These are phyloP conservation scores for Hormaphis cornu DNA, from an alignment of 1,140 invertebrate species.

Conservation along the genomic window DNA sequence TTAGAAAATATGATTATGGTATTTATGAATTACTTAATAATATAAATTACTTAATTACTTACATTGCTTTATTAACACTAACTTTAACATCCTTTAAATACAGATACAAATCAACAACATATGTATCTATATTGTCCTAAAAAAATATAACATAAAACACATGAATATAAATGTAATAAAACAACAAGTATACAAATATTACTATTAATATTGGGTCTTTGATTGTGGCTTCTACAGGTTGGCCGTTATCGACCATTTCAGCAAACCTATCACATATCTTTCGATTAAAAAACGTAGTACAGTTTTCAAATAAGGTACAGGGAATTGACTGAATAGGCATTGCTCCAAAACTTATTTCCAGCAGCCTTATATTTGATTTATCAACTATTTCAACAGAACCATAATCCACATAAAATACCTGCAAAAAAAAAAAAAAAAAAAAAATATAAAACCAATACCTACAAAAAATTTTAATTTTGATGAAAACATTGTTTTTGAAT, in stretches of 20 bases:
- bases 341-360: not conserved
- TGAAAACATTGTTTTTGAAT: too few species aligned
- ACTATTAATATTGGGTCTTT: not conserved
- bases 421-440: not conserved
- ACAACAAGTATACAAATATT: too few species aligned
- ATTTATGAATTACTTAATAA: too few species aligned
- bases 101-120: too few species aligned
- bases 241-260: not conserved
- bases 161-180: too few species aligned
- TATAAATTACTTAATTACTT: too few species aligned
- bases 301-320: not conserved
- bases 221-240: not conserved
- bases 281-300: not conserved
- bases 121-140: too few species aligned
- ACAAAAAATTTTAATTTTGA: too few species aligned
- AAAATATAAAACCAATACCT: too few species aligned
- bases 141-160: not conserved
- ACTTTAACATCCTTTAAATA: too few species aligned
- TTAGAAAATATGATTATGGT: too few species aligned
- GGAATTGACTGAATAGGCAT: not conserved
- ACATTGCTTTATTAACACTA: not conserved
- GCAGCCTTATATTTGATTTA: not conserved
- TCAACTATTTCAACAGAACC: not conserved
- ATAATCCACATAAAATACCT: slow-evolving; percentile 18
- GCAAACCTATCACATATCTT: not conserved